phyloP scores from a whole-genome alignment of 1,140 invertebrate species.

The Aphelinus atriplicis region DNA sequence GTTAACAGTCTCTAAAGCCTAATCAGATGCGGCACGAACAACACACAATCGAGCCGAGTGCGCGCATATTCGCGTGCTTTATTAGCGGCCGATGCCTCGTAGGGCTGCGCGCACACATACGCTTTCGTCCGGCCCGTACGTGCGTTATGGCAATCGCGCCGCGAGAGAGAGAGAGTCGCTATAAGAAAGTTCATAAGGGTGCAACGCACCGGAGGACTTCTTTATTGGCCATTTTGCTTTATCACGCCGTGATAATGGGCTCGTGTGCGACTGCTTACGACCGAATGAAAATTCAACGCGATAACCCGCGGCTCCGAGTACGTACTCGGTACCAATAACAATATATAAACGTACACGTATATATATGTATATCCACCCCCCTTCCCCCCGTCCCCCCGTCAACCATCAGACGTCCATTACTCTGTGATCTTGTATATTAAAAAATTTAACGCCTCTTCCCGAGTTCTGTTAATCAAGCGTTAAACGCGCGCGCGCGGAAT shows the following conservation, averaged over 20 bases:
- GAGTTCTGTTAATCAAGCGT: no score
- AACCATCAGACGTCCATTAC: no score
- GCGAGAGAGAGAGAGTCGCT: not conserved
- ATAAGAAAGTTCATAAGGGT: conserved; percentile 3
- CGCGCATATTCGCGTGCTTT: not conserved
- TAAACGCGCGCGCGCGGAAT: no score
- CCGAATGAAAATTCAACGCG: conserved; percentile 5
- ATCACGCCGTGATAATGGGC: not conserved
- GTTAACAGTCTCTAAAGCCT: not conserved
- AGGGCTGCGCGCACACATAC: no score
- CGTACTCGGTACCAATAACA: conserved; percentile 11
- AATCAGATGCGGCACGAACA: conserved; percentile 14
- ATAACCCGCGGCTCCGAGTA: conserved; percentile 2
- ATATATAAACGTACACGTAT: not conserved
- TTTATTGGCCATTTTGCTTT: conserved; percentile 13
- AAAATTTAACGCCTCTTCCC: no score
- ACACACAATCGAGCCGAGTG: not conserved
- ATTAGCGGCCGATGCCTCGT: no score
- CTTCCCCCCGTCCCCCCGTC: no score
- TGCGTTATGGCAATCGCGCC: no score
- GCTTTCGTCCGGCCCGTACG: no score
- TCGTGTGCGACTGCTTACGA: not conserved
- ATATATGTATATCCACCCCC: no score
- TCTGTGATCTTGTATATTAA: no score
- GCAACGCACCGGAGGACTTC: not conserved